Evolutionary conservation across 2,797 vertebrate genomes (phyloP), one percentile per base, ranked within the genome.

Genomic region (Alectoris magna): DNA sequence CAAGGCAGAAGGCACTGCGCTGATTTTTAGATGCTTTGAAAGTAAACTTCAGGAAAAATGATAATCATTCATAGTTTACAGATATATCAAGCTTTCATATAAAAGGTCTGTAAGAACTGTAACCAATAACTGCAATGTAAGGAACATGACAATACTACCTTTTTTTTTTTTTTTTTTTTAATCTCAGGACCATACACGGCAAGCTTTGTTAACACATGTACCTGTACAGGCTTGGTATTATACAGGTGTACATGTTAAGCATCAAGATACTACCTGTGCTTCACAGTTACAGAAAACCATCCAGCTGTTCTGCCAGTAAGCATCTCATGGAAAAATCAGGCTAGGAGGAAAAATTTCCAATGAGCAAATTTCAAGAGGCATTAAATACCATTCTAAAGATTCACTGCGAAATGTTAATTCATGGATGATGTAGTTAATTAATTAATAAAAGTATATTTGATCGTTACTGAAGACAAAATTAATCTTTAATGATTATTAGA

Each of bases 11-110:
- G 51, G 19, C 68, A 43, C 29, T 7, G 7, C 27, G 53, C 29
- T 4, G 58, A 80, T 63, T 88, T 79, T 62, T 73, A 64, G 74
- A 76, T 66, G 46, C 82, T 94, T 93, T 88, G 93, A 87, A 94
- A 84, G 64, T 76, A 70, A 46, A 48, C n/a, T 62, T 95, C 43
- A 74, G 87, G 58, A 60, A 83, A 95, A 95, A 92, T 9, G 43
- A 75, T 66, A 95, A 92, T 71, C n/a, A 68, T 84, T 89, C 64
- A 83, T 19, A 87, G 34, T 79, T 91, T 44, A 69, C 38, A 82
- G 46, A 74, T 85, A 95, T 91, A 91, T 78, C 87, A 59, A 95
- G n/a, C 85, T 94, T 81, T 71, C 51, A 95, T 94, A 91, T 92
- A 76, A 94, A 93, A 94, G 55, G 68, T 16, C 38, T 93, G 74